Base-by-base conservation (phyloP, 2,888 invertebrate genomes). In the Thymelicus lineola region DNA sequence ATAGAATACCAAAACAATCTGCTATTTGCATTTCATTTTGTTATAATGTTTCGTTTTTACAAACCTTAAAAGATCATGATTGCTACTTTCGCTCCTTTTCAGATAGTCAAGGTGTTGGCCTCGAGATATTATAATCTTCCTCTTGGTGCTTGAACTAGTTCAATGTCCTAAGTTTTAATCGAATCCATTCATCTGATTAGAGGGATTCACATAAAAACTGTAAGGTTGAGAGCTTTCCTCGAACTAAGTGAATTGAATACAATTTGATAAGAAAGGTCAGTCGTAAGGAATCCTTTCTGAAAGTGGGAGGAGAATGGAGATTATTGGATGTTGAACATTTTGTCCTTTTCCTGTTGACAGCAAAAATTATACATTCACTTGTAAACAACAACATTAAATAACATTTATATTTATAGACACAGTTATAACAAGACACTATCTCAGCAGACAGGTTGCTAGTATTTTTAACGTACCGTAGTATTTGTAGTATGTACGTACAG, bases 241-340 rank as follows among this genome's bases (percentile, higher is more conserved):
- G 55, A 69, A 62, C 62, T 63, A 63, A 69, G 63, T 69, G 55
- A 69, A 69, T 69, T 69, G 69, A 63, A 69, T 58, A 69, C 69
- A 63, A 55, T 69, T 68, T 63, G 63, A 69, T 69, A 69, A 69
- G 69, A 46, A 58, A 63, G 69, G 63, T 63, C 58, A 46, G 48
- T 57, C 9, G 38, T 46, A 20, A 46, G 61, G 45, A 68, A 69
- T 36, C 57, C 36, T 55, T 67, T 7, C 55, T 15, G 17, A 35
- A 62, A 50, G 48, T 59, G 14, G 45, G 38, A 58, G 42, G 48
- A 46, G 36, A 62, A 61, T 55, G 50, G 5, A 9, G 53, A 53
- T 53, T 53, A 12, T 53, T 53, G 10, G 17, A 53, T 20, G 20
- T 20, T 53, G 10, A 53, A 20, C 12, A 9, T 53, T 53, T 53